Conservation (phyloP, 2,797 vertebrate species). For the Microhierax caerulescens region DNA sequence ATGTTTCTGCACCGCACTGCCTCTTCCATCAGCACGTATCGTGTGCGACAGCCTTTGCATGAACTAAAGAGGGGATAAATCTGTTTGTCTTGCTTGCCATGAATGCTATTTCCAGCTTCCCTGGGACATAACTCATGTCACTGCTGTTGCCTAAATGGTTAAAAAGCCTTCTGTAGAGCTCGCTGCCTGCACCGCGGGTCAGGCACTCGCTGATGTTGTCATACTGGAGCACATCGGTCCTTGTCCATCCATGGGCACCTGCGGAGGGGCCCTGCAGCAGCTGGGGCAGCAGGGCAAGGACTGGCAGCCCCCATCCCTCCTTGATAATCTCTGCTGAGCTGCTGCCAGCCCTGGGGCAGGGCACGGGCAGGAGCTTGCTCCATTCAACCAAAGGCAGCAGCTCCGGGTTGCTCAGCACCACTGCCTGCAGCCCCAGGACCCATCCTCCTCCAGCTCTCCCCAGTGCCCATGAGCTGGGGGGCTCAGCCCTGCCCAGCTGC, state of each 20-base stretch:
- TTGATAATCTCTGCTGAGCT: background rate
- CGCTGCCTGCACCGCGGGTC: background rate
- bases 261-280: background rate
- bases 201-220: background rate
- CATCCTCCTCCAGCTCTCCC: background rate
- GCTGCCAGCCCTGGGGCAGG: background rate
- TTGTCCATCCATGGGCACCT: fast-evolving
- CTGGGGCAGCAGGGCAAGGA: background rate
- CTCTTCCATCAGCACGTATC: background rate
- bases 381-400: background rate
- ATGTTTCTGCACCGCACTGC: background rate
- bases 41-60: background rate
- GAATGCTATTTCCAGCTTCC: background rate
- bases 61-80: background rate
- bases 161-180: background rate
- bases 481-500: background rate
- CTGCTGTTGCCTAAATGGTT: background rate
- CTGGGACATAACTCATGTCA: background rate
- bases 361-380: background rate
- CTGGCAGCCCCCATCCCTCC: background rate
- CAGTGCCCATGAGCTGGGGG: background rate
- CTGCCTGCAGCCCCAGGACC: background rate
- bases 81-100: background rate
- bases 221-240: background rate
- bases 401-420: background rate